A percentile compares a stretch with the other conserved stretches of the same genome.
These are phyloP conservation scores for Chionis minor DNA, from an alignment of 2,113 vertebrate genomes.

Conservation along the genomic window DNA sequence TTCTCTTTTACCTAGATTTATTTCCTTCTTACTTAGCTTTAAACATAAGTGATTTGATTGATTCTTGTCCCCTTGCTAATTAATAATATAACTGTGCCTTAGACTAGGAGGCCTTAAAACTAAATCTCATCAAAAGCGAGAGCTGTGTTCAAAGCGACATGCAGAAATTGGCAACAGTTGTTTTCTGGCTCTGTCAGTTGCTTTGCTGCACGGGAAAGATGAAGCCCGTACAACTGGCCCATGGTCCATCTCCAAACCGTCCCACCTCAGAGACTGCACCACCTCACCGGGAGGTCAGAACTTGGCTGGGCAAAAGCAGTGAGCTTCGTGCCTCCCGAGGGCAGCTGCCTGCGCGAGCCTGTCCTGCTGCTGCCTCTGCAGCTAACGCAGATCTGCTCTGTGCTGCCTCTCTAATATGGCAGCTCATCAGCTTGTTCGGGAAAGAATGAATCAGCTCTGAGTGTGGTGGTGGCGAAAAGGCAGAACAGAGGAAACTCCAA, in stretches of 20 bases:
- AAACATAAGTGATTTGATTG: neutral
- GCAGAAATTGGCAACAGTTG: neutral
- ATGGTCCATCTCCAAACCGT: neutral
- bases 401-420: neutral
- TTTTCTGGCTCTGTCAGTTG: neutral
- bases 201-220: neutral
- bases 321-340: fast-evolving
- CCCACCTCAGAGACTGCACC: neutral
- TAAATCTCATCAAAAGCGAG: neutral
- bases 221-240: neutral
- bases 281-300: neutral
- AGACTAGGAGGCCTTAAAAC: neutral
- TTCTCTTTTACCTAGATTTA: neutral
- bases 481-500: neutral
- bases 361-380: neutral
- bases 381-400: neutral
- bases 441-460: neutral
- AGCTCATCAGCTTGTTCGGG: neutral
- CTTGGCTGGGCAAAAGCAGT: neutral
- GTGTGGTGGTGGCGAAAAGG: neutral
- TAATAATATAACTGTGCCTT: neutral
- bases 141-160: neutral
- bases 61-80: neutral
- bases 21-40: neutral
- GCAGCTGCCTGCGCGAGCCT: neutral